phyloP scores from a whole-genome alignment of 2,113 vertebrate species.

The Poicephalus gulielmi region DNA sequence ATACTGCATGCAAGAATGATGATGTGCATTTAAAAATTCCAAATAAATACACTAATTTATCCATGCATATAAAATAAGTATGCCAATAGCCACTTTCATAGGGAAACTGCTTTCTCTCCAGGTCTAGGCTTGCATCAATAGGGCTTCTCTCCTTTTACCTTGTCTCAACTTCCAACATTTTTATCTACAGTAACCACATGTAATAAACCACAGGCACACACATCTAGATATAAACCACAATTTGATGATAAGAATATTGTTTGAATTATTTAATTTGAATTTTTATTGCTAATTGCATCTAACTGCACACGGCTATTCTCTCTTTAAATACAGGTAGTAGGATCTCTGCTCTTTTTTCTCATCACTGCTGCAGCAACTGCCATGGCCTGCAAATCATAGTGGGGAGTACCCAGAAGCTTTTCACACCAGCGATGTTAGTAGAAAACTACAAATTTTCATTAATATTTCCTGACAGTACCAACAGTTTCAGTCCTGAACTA shows the following conservation, averaged over 20 bases:
- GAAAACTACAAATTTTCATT: not conserved
- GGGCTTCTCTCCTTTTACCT: not conserved
- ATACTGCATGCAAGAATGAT: not conserved
- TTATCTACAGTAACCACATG: not conserved
- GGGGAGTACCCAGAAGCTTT: not conserved
- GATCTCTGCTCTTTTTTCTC: not conserved
- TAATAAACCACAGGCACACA: not conserved
- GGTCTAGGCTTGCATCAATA: not conserved
- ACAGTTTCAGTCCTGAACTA: not conserved
- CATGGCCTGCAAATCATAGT: not conserved
- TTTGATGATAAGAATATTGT: not conserved
- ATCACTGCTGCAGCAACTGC: not conserved
- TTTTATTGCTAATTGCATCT: not conserved
- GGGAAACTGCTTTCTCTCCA: not conserved
- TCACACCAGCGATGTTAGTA: not conserved
- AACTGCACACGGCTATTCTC: not conserved
- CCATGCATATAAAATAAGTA: not conserved
- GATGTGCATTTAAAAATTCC: not conserved
- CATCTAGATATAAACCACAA: not conserved
- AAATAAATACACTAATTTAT: not conserved
- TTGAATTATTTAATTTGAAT: not conserved
- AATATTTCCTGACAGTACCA: not conserved
- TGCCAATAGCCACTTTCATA: not conserved
- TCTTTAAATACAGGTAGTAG: not conserved
- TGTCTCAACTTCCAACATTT: not conserved